phyloP scores from a whole-genome alignment of 2,888 invertebrate species.

The Ormyrus pomaceus region DNA sequence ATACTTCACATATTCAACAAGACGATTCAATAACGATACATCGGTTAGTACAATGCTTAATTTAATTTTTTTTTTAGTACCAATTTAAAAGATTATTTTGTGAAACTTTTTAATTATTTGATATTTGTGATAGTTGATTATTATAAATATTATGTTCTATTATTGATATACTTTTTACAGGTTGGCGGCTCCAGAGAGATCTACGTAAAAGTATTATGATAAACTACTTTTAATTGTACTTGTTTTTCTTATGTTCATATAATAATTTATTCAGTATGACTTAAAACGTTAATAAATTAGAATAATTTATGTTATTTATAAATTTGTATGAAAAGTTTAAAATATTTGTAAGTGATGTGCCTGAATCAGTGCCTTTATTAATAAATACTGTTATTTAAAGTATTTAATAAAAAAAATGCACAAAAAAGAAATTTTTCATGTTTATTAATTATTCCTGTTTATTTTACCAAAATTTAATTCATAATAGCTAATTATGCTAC shows the following conservation, averaged over 20 bases:
- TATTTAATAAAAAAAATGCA: slow-evolving; percentile 32
- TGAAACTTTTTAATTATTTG: not conserved
- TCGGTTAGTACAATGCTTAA: slow-evolving; percentile 73
- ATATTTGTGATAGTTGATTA: too few species aligned
- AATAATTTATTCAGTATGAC: slow-evolving; percentile 41
- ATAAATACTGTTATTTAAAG: slow-evolving; percentile 7
- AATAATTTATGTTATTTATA: slow-evolving; percentile 42
- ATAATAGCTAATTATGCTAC: too few species aligned
- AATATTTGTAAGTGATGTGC: slow-evolving; percentile 29
- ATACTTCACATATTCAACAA: slow-evolving; percentile 79
- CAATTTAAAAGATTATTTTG: not conserved
- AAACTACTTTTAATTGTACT: slow-evolving; percentile 49
- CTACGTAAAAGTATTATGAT: slow-evolving; percentile 45
- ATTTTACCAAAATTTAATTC: too few species aligned
- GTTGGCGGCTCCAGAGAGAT: slow-evolving; percentile 66
- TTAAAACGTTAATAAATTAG: slow-evolving; percentile 27
- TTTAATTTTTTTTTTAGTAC: slow-evolving; percentile 10
- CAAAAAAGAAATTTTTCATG: too few species aligned
- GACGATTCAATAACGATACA: slow-evolving; percentile 79
- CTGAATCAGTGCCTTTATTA: slow-evolving; percentile 43
- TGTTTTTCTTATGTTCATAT: slow-evolving; percentile 34
- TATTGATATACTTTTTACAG: slow-evolving; percentile 59
- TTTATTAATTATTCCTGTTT: too few species aligned
- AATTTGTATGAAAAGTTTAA: slow-evolving; percentile 24
- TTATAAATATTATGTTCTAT: slow-evolving; percentile 3